phyloP scores from a whole-genome alignment of 1,140 invertebrate genomes.

The Drosophila yakuba region DNA sequence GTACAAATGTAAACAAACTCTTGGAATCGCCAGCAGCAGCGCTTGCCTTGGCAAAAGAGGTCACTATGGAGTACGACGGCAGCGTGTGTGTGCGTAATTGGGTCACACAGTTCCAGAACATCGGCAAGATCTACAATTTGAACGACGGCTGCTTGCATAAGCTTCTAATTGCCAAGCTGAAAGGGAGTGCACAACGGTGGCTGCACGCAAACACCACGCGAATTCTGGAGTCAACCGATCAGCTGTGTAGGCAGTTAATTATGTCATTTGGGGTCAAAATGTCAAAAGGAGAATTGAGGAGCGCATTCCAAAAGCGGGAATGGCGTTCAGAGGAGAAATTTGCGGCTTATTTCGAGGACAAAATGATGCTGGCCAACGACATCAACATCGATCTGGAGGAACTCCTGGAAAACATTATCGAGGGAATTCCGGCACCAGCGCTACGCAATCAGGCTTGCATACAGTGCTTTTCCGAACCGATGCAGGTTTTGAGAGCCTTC shows the following conservation, averaged over 20 bases:
- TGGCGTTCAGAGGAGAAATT: neutral
- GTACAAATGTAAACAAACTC: too few relatives aligned
- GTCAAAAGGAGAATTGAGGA: too few relatives aligned
- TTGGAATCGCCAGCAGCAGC: too few relatives aligned
- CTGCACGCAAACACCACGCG: too few relatives aligned
- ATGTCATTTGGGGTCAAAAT: too few relatives aligned
- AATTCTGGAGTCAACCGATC: neutral
- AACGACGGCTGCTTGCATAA: neutral
- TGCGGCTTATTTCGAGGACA: neutral
- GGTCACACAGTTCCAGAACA: neutral
- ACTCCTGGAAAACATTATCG: neutral
- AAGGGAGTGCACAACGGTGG: neutral
- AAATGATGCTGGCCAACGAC: neutral
- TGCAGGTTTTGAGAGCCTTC: neutral
- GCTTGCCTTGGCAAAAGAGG: too few relatives aligned
- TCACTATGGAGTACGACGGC: neutral
- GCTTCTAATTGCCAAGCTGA: neutral
- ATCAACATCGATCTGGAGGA: neutral
- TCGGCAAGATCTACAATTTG: neutral
- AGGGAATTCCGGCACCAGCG: neutral
- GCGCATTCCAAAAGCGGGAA: too few relatives aligned
- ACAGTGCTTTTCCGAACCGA: neutral
- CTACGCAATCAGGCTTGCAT: neutral
- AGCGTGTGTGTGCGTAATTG: neutral
- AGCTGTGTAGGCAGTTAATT: too few relatives aligned